phyloP scores from a whole-genome alignment of 1,140 invertebrate genomes.

The Palaemon carinicauda region DNA sequence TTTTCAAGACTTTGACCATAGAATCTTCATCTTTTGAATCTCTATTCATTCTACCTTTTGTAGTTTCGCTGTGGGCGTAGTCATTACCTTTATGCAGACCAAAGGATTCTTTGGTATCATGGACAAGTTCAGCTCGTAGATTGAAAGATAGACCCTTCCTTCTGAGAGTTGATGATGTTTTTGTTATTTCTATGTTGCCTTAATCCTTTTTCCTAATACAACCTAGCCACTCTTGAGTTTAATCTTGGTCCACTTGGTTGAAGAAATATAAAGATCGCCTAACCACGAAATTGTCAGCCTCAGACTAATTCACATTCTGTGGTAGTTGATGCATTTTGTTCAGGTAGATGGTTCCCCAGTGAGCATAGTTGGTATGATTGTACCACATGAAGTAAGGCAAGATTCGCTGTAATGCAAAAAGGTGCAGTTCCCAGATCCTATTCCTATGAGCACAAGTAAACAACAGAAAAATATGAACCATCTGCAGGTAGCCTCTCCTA shows the following conservation, averaged over 20 bases:
- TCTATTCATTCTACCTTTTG: conserved; percentile 6
- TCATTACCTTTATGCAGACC: conserved; percentile 13
- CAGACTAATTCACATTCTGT: conserved; percentile 8
- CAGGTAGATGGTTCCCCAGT: neutral
- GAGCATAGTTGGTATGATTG: conserved; percentile 8
- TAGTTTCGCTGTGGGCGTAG: neutral
- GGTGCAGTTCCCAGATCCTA: too few species aligned
- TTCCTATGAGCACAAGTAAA: too few species aligned
- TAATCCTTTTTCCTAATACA: neutral
- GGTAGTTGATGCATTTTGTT: conserved; percentile 15
- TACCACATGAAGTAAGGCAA: conserved; percentile 9
- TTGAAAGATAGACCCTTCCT: conserved; percentile 25
- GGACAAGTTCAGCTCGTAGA: neutral
- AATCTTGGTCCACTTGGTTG: conserved; percentile 15
- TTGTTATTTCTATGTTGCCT: neutral
- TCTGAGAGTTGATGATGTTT: neutral
- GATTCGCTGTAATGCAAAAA: too few species aligned
- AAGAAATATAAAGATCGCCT: neutral
- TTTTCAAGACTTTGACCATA: too few species aligned
- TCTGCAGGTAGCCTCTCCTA: too few species aligned
- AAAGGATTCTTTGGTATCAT: neutral
- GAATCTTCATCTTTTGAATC: too few species aligned
- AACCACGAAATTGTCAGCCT: conserved; percentile 5
- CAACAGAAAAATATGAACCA: too few species aligned
- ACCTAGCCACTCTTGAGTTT: conserved; percentile 11